phyloP scores from a whole-genome alignment of 2,888 invertebrate genomes.

The Trissoscelio sp. region DNA sequence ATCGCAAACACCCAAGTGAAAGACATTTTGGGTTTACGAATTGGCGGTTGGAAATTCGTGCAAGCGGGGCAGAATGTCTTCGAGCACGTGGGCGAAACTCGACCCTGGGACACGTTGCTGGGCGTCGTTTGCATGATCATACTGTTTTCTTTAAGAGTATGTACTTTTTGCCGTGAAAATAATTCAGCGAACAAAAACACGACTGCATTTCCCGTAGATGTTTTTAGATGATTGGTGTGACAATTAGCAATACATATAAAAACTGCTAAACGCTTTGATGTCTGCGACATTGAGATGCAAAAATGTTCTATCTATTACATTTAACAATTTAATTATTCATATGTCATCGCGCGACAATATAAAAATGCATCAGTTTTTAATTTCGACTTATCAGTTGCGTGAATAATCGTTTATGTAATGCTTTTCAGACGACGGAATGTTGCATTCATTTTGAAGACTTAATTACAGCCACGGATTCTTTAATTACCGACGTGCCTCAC shows the following conservation, averaged over 20 bases:
- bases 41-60: conserved; percentile 89
- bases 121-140: conserved; percentile 89
- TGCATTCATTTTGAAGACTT: conserved; percentile 33
- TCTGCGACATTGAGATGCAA: conserved; percentile 27
- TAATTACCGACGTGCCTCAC: conserved; percentile 33
- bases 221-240: not conserved
- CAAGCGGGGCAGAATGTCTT: conserved; percentile 89
- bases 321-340: conserved; percentile 46
- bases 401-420: conserved; percentile 53
- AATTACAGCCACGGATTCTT: conserved; percentile 40
- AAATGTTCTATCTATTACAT: conserved; percentile 14
- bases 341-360: not conserved
- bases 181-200: not conserved
- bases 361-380: conserved; percentile 29
- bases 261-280: not conserved
- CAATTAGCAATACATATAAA: not conserved
- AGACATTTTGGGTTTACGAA: conserved; percentile 88
- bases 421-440: conserved; percentile 44
- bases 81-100: conserved; percentile 88
- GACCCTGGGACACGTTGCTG: conserved; percentile 88
- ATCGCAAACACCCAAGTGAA: conserved; percentile 92
- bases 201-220: conserved; percentile 1
- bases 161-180: conserved; percentile 69
- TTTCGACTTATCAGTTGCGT: conserved; percentile 46
- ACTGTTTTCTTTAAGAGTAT: conserved; percentile 88